These are phyloP conservation scores for Pseudorhiza aurosa DNA, from an alignment of 30 jellyfish, hydroid and myxozoan species.

Conservation along the genomic window DNA sequence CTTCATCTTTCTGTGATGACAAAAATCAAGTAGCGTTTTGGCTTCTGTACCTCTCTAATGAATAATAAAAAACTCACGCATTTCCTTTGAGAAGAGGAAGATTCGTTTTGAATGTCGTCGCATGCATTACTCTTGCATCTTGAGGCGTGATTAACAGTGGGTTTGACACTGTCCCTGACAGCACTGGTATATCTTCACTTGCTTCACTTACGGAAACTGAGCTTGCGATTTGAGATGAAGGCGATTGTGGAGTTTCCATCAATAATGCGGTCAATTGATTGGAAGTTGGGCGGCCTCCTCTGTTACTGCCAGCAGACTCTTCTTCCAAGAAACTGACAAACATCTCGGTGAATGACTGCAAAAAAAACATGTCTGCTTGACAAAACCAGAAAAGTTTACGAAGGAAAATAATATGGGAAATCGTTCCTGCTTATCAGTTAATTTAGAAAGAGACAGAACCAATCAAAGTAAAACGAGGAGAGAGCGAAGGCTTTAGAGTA, in stretches of 20 bases:
- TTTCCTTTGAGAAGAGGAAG: constrained; percentile 28
- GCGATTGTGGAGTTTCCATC: constrained; percentile 53
- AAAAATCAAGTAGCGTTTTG: no score
- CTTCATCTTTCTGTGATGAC: no score
- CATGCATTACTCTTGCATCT: constrained; percentile 49
- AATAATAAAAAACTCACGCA: constrained; percentile 15
- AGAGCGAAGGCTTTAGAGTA: no score
- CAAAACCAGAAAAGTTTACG: no score
- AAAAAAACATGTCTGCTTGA: background rate
- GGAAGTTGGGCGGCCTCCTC: constrained; percentile 66
- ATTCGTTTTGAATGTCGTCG: constrained; percentile 38
- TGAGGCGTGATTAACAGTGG: constrained; percentile 59
- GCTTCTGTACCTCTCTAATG: no score
- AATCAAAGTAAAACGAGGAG: no score
- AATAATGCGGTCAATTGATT: constrained; percentile 58
- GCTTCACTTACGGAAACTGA: background rate
- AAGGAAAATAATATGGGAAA: no score
- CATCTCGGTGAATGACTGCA: constrained; percentile 90
- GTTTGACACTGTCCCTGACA: constrained; percentile 11
- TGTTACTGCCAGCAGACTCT: constrained; percentile 70
- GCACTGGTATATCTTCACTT: background rate
- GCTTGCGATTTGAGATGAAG: constrained; percentile 2
- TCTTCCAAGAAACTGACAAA: constrained; percentile 90
- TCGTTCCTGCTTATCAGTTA: no score
- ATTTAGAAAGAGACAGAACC: no score